phyloP scores from a whole-genome alignment of 2,888 invertebrate genomes.

The Hypomecis punctinalis region DNA sequence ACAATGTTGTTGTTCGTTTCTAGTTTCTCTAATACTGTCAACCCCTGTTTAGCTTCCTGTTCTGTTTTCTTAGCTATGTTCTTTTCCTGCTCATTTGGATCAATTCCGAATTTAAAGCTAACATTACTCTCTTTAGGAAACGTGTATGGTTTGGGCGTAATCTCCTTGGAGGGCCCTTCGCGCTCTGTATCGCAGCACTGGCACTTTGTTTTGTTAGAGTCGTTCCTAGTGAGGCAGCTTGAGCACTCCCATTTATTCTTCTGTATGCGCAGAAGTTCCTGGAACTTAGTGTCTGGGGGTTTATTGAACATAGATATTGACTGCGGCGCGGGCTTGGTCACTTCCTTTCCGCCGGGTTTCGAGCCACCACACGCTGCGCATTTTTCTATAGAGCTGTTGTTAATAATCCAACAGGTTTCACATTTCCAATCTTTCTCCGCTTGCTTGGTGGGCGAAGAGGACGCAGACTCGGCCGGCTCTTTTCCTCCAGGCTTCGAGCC shows the following conservation, averaged over 20 bases:
- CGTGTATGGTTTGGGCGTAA: conserved; percentile 17
- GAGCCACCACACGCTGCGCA: conserved; percentile 63
- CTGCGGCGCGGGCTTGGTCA: conserved; percentile 10
- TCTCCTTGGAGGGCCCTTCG: conserved; percentile 28
- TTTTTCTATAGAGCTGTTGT: conserved; percentile 55
- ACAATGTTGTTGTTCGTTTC: conserved; percentile 71
- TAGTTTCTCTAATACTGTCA: conserved; percentile 50
- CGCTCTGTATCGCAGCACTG: conserved; percentile 65
- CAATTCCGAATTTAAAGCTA: conserved; percentile 68
- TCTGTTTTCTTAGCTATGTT: conserved; percentile 46
- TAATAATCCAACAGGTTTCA: conserved; percentile 61
- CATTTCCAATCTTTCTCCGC: conserved; percentile 52
- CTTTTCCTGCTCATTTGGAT: conserved; percentile 55
- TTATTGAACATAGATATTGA: conserved; percentile 16
- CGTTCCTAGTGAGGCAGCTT: conserved; percentile 68
- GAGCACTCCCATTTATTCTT: conserved; percentile 69
- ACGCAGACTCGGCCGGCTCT: neutral
- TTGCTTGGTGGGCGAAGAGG: neutral
- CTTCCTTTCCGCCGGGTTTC: conserved; percentile 47
- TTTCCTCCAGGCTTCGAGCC: conserved; percentile 35
- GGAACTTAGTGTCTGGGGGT: conserved; percentile 46
- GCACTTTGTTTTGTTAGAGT: conserved; percentile 58
- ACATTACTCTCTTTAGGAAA: conserved; percentile 27
- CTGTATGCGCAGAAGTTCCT: conserved; percentile 55
- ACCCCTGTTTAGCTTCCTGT: conserved; percentile 31